Evolutionary conservation across 2,888 invertebrate species (phyloP).

Genomic region (Rutpela maculata): DNA sequence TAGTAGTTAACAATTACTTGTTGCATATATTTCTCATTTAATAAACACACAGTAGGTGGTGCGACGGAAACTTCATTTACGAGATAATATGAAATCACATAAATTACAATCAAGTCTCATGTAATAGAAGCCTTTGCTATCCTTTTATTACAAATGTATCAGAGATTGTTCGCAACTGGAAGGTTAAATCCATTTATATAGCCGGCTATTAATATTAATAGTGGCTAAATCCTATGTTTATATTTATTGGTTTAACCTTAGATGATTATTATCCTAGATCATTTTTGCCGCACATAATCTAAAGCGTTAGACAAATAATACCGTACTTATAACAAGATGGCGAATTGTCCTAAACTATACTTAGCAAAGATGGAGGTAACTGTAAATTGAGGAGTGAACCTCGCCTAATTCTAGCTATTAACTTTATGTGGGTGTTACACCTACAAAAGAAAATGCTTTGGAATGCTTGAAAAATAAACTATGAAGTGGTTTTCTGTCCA

Average conservation of each 20-base stretch:
- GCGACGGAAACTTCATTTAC: constrained; percentile 28
- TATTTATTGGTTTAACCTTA: not conserved
- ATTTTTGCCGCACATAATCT: not conserved
- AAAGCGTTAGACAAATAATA: not conserved
- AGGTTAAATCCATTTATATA: constrained; percentile 20
- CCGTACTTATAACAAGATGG: not conserved
- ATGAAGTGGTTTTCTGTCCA: too few relatives aligned
- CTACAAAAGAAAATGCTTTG: not conserved
- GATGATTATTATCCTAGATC: not conserved
- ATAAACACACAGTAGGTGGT: constrained; percentile 27
- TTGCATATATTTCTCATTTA: constrained; percentile 21
- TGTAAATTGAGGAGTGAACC: not conserved
- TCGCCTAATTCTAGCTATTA: not conserved
- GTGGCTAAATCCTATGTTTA: not conserved
- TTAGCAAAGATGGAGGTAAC: not conserved
- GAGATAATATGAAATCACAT: constrained; percentile 17
- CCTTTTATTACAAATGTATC: constrained; percentile 20
- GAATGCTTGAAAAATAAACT: too few relatives aligned
- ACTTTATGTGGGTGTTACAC: not conserved
- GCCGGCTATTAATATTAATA: constrained; percentile 15
- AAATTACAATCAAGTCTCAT: constrained; percentile 30
- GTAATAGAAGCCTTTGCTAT: constrained; percentile 17
- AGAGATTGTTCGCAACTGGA: constrained; percentile 23
- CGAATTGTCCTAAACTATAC: not conserved
- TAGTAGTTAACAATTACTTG: constrained; percentile 21